Conservation (phyloP, 2,888 invertebrate species). For the Agrypnus murinus region DNA sequence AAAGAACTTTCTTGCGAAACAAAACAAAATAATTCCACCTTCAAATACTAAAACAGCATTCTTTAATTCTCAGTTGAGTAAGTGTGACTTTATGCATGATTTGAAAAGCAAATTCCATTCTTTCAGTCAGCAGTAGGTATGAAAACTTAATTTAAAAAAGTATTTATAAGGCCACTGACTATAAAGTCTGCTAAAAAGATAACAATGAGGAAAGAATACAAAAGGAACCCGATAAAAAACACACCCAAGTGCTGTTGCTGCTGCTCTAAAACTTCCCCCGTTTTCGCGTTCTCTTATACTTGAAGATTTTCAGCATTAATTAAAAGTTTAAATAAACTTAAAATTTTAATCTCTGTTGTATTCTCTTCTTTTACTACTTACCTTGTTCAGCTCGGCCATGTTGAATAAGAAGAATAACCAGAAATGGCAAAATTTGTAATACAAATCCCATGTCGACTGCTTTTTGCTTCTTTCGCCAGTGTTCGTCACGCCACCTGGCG, state of each 20-base stretch:
- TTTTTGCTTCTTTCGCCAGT: constrained; percentile 46
- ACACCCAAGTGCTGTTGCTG: not conserved
- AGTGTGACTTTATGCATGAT: constrained; percentile 27
- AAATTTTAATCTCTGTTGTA: constrained; percentile 34
- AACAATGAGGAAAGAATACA: constrained; percentile 22
- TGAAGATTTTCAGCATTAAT: constrained; percentile 41
- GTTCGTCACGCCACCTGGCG: constrained; percentile 60
- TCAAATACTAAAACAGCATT: constrained; percentile 3
- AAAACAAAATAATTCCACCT: not conserved
- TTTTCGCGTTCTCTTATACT: no score
- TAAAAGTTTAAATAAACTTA: constrained; percentile 41
- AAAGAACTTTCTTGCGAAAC: not conserved
- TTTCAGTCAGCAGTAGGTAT: no score
- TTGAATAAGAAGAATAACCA: constrained; percentile 57
- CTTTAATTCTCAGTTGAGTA: not conserved
- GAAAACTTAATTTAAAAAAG: constrained; percentile 31
- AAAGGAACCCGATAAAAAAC: constrained; percentile 31
- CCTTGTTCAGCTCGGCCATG: constrained; percentile 62
- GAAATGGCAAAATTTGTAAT: constrained; percentile 60
- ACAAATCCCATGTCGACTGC: constrained; percentile 62
- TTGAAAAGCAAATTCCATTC: constrained; percentile 14
- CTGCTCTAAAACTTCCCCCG: constrained; percentile 16
- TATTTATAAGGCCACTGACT: constrained; percentile 22
- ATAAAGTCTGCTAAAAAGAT: constrained; percentile 22
- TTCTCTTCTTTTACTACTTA: no score